Base-by-base conservation (phyloP, 2,797 vertebrate genomes). In the Anabacerthia variegaticeps region DNA sequence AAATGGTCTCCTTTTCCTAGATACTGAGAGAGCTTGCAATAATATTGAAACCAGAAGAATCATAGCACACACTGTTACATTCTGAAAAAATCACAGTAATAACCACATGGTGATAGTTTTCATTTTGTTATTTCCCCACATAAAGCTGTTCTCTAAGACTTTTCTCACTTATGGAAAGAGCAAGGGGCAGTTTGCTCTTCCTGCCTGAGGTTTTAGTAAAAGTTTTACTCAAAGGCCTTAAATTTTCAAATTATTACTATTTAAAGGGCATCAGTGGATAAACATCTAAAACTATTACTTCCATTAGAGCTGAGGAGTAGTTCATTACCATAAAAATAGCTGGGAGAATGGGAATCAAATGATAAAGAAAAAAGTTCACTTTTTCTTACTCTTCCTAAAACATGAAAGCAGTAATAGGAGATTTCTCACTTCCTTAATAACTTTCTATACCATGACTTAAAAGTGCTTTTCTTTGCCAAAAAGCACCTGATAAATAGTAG, bases 21-120 rank as follows among this genome's bases (percentile, higher is more conserved):
- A 15, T 83, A 54, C 3, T 36, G 14, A 49, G 10, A 44, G 27
- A 21, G 8, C 18, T 74, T 71, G 37, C 37, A 83, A 67, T 37
- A 62, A 8, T 55, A 49, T 0, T 4, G 5, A 88, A 93, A 69
- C 2, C 20, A 68, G 26, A 77, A 44, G 7, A 88, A 85, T 24
- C 39, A 83, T 13, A 77, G 32, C 24, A 55, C 10, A 30, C 0
- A 12, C 6, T 2, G 5, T 16, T 41, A 27, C 2, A 28, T 1
- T 14, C 1, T 28, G 46, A 54, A 72, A 71, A 3, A 48, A 62
- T 39, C n/a, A 81, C 49, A 22, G 6, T 59, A 55, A 63, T 44
- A 21, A 80, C 22, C 8, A 44, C 28, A 17, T 18, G 6, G 8
- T 8, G 55, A 2, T 16, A 7, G 4, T 62, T 44, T 30, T 34